Evolutionary conservation across 2,113 vertebrate species (phyloP).

Genomic region (Atherinomorus stipes): DNA sequence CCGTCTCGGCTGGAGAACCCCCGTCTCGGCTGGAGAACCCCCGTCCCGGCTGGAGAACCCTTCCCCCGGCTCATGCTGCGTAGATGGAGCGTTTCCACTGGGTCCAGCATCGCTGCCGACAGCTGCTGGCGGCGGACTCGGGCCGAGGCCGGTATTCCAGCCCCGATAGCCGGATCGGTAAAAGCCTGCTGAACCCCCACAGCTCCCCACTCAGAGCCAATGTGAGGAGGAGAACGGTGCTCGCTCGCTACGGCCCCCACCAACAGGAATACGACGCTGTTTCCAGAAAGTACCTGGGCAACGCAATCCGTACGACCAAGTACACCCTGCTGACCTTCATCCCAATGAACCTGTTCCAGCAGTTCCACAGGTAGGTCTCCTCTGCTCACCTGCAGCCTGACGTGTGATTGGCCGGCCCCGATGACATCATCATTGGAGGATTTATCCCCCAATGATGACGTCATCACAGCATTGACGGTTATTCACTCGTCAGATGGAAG

Average conservation of each 20-base stretch:
- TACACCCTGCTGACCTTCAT: slow-evolving; percentile 93
- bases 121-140: slow-evolving; percentile 62
- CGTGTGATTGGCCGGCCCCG: too few species aligned
- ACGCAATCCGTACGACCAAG: slow-evolving; percentile 94
- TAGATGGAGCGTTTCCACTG: slow-evolving; percentile 85
- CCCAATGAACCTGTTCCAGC: slow-evolving; percentile 96
- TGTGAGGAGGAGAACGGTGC: slow-evolving; percentile 85
- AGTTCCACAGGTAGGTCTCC: slow-evolving; percentile 92
- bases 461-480: too few species aligned
- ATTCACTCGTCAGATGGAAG: too few species aligned
- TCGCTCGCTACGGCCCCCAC: slow-evolving; percentile 83
- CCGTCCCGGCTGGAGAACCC: neutral
- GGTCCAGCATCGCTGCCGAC: slow-evolving; percentile 82
- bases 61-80: slow-evolving; percentile 9
- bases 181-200: slow-evolving; percentile 45
- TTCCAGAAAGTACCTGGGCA: slow-evolving; percentile 86
- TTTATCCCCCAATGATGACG: too few species aligned
- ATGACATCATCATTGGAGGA: too few species aligned
- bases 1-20: neutral
- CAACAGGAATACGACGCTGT: slow-evolving; percentile 85
- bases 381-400: too few species aligned
- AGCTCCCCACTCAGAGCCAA: slow-evolving; percentile 45
- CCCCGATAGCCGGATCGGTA: slow-evolving; percentile 36
- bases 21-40: neutral
- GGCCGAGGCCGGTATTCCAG: slow-evolving; percentile 68